Evolutionary conservation across 2,797 vertebrate genomes (phyloP).

Genomic region (Helicolenus hilgendorfi): DNA sequence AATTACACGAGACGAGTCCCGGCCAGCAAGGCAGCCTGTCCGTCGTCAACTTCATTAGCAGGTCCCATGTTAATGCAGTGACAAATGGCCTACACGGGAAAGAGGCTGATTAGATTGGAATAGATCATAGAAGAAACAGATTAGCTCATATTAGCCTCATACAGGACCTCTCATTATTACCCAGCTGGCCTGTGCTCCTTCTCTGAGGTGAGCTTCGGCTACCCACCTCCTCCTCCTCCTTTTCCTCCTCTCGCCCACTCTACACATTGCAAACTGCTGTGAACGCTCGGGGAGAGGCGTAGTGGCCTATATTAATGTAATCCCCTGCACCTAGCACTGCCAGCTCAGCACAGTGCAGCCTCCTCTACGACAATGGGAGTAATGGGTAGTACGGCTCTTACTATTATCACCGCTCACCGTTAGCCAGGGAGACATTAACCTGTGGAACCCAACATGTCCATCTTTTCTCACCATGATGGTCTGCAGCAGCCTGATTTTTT

Average conservation of each 20-base stretch:
- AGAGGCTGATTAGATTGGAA: conserved; percentile 75
- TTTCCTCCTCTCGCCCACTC: conserved; percentile 20
- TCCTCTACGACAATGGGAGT: conserved; percentile 75
- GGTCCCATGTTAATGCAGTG: conserved; percentile 71
- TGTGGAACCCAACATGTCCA: conserved; percentile 71
- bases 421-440: conserved; percentile 79
- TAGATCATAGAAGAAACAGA: conserved; percentile 78
- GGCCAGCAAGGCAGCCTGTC: conserved; percentile 52
- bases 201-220: conserved; percentile 28
- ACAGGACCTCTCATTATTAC: conserved; percentile 67
- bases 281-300: conserved; percentile 57
- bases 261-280: conserved; percentile 64
- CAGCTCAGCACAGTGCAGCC: conserved; percentile 78
- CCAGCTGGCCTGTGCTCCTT: conserved; percentile 58
- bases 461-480: conserved; percentile 59
- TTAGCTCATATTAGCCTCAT: conserved; percentile 80
- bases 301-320: conserved; percentile 79
- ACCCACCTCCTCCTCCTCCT: not conserved
- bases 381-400: conserved; percentile 66
- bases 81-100: conserved; percentile 68
- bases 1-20: conserved; percentile 40
- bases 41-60: conserved; percentile 73
- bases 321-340: conserved; percentile 72
- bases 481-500: conserved; percentile 22
- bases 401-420: conserved; percentile 74